A percentile compares a stretch with the other conserved stretches of the same genome.
Evolutionary conservation across 2,888 invertebrate genomes (phyloP).

Genomic region (Cheilosia pagana): DNA sequence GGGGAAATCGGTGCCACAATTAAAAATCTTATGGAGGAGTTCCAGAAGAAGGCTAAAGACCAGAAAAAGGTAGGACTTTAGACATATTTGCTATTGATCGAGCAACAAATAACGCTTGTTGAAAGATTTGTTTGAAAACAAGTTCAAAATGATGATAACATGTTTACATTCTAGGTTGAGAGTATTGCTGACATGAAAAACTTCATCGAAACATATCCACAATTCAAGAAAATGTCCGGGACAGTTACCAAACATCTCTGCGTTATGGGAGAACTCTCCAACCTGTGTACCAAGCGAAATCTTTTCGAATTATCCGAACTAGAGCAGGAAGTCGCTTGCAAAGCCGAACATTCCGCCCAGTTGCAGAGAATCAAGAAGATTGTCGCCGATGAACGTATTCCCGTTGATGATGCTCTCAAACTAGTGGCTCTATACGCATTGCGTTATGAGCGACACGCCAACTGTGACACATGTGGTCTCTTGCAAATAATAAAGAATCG

Average conservation of each 20-base stretch:
- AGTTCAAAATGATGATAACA: no score
- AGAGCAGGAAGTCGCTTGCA: conserved; percentile 96
- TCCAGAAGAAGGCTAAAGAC: conserved; percentile 96
- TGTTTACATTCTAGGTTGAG: conserved; percentile 86
- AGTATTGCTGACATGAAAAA: conserved; percentile 99
- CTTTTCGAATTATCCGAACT: conserved; percentile 96
- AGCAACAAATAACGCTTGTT: no score
- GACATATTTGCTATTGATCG: not conserved
- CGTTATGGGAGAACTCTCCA: conserved; percentile 96
- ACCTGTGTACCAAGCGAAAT: conserved; percentile 89
- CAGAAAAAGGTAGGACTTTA: conserved; percentile 88
- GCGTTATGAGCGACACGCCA: conserved; percentile 95
- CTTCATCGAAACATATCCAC: conserved; percentile 98
- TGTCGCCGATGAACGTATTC: conserved; percentile 88
- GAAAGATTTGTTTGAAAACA: no score
- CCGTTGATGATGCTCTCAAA: conserved; percentile 92
- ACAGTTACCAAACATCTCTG: conserved; percentile 99
- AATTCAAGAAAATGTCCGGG: conserved; percentile 98
- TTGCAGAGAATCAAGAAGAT: conserved; percentile 91
- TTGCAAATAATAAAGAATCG: conserved; percentile 89
- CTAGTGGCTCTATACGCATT: conserved; percentile 96
- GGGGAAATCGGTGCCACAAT: conserved; percentile 99
- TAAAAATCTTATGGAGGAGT: conserved; percentile 98
- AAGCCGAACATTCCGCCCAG: conserved; percentile 91
- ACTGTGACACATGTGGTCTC: conserved; percentile 91